phyloP scores from a whole-genome alignment of 2,888 invertebrate genomes.

The Pocota personata region DNA sequence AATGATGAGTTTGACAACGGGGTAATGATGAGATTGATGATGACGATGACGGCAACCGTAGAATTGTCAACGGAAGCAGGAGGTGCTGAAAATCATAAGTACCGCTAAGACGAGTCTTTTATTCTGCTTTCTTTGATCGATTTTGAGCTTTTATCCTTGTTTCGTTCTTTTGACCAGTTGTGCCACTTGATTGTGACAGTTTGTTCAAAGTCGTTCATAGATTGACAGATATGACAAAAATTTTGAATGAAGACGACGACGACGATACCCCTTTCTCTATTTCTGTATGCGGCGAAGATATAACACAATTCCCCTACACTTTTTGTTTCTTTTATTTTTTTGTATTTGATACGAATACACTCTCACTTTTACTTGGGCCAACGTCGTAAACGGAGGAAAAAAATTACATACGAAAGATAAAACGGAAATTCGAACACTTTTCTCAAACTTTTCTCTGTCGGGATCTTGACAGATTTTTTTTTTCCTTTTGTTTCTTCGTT shows the following conservation, averaged over 20 bases:
- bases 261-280: slow-evolving; percentile 46
- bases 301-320: slow-evolving; percentile 61
- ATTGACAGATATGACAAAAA: slow-evolving; percentile 31
- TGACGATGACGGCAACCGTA: slow-evolving; percentile 23
- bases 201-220: slow-evolving; percentile 22
- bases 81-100: not conserved
- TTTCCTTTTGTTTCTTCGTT: not conserved
- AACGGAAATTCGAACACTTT: slow-evolving; percentile 46
- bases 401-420: slow-evolving; percentile 31
- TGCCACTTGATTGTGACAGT: slow-evolving; percentile 29
- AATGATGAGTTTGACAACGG: slow-evolving; percentile 41
- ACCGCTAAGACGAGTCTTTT: slow-evolving; percentile 3
- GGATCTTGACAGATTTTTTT: slow-evolving; percentile 25
- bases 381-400: slow-evolving; percentile 10
- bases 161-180: slow-evolving; percentile 33
- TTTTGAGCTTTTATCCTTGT: slow-evolving; percentile 33
- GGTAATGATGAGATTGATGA: slow-evolving; percentile 33
- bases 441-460: slow-evolving; percentile 22
- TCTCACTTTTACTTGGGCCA: slow-evolving; percentile 65
- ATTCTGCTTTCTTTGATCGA: slow-evolving; percentile 9
- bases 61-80: slow-evolving; percentile 15
- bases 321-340: slow-evolving; percentile 34
- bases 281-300: slow-evolving; percentile 39
- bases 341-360: slow-evolving; percentile 50
- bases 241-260: slow-evolving; percentile 12